Conservation (phyloP, 2,888 invertebrate genomes). For the Sturmia bella region DNA sequence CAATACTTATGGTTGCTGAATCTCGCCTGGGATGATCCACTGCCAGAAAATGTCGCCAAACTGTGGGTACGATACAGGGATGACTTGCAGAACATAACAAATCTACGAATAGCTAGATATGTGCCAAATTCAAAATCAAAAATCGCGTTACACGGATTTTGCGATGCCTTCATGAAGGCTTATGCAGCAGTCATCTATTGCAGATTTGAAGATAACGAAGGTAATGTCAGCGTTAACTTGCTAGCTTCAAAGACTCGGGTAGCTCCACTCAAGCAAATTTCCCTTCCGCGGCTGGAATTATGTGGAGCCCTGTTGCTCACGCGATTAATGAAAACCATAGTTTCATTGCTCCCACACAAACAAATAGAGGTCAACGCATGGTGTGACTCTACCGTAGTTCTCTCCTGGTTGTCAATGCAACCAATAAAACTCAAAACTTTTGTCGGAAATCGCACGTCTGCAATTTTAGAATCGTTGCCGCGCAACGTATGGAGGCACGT, state of each 20-base stretch:
- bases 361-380: too few species aligned
- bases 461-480: too few species aligned
- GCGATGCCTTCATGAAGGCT: conserved; percentile 33
- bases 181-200: conserved; percentile 38
- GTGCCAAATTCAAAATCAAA: neutral
- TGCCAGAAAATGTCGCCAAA: conserved; percentile 29
- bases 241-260: conserved; percentile 46
- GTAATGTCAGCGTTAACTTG: neutral
- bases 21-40: conserved; percentile 61
- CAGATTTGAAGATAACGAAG: neutral
- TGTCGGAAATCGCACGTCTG: too few species aligned
- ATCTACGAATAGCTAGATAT: neutral
- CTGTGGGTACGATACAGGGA: conserved; percentile 44
- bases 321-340: too few species aligned
- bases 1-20: conserved; percentile 65
- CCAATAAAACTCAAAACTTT: too few species aligned
- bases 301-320: too few species aligned
- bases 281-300: conserved; percentile 12
- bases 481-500: too few species aligned
- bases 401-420: too few species aligned
- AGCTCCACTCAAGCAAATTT: conserved; percentile 19
- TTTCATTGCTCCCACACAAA: too few species aligned
- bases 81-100: neutral
- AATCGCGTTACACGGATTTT: conserved; percentile 27
- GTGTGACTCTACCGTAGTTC: too few species aligned